Evolutionary conservation across 2,797 vertebrate species (phyloP), one percentile per base, ranked within the genome.

Genomic region (Platalea minor): DNA sequence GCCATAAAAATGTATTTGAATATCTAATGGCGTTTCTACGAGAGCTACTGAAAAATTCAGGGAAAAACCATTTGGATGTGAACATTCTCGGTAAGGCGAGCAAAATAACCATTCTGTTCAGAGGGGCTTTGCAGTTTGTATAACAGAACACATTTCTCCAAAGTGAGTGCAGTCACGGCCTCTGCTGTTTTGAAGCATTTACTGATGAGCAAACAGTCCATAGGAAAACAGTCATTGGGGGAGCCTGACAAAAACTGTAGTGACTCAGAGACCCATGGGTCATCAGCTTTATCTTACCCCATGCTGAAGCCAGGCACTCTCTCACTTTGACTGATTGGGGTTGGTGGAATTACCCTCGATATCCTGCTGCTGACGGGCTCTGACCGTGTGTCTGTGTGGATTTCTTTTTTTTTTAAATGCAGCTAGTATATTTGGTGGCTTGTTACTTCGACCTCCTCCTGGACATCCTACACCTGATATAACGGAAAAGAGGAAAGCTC

Each of bases 1-100:
- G 98, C 98, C 99, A 99, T 97, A 98, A 97, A 98, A 99, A 99
- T 14, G 99, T 99, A 20, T 99, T 99, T 98, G 98, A 98, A 24
- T 99, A 99, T 96, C 96, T 99, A 97, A 98, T 98, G 95, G 98
- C 98, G 10, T 99, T 99, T 98, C 99, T 99, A 46, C 98, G 98
- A 85, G 99, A 99, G 88, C 94, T 99, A 80, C 97, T 99, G 97
- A 99, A 98, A 97, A 98, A 99, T 97, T 98, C 99, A 77, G 94
- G 95, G 50, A 98, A 98, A 94, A 99, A 99, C 98, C 98, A 98
- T 72, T 98, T 99, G 98, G 99, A 99, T 95, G 97, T 97, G 93
- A 98, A 98, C 93, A 98, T 99, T 97, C 97, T 99, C 63, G 99
- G 99, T 99, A 98, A 98, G 98, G 85, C 25, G 1, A 48, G 48